These are phyloP conservation scores for Bruchidius siliquastri DNA, from an alignment of 2,888 invertebrate genomes.

Conservation along the genomic window DNA sequence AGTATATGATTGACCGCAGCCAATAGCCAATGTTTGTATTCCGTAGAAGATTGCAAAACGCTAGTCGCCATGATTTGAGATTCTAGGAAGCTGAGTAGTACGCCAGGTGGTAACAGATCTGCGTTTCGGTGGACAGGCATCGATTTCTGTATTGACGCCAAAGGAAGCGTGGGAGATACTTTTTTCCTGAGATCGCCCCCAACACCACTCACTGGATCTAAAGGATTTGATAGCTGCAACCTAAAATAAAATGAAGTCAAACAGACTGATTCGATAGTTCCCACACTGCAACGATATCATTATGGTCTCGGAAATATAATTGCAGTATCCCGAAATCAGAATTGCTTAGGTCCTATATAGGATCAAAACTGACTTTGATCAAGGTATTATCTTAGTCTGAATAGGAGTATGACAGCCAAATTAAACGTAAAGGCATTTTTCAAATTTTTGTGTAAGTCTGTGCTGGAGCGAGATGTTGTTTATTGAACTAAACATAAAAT, in stretches of 20 bases:
- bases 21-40: slow-evolving; percentile 73
- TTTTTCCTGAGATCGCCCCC: slow-evolving; percentile 47
- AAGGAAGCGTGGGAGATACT: slow-evolving; percentile 36
- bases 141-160: slow-evolving; percentile 42
- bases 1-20: slow-evolving; percentile 55
- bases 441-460: no score
- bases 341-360: no score
- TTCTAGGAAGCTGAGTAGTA: slow-evolving; percentile 62
- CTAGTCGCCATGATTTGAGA: slow-evolving; percentile 68
- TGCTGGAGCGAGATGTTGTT: no score
- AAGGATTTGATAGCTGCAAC: slow-evolving; percentile 53
- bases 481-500: no score
- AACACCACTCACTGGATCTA: slow-evolving; percentile 51
- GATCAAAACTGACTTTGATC: no score
- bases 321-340: no score
- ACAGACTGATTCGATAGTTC: no score
- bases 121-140: slow-evolving; percentile 36
- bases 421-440: no score
- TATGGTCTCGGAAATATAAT: no score
- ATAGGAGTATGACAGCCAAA: no score
- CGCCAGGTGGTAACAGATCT: slow-evolving; percentile 47
- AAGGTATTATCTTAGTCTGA: no score
- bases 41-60: slow-evolving; percentile 63
- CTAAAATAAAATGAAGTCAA: slow-evolving; percentile 42
- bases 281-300: no score